Evolutionary conservation across 2,113 vertebrate species (phyloP), one percentile per base, ranked within the genome.

Genomic region (Neolamprologus cancellatus): DNA sequence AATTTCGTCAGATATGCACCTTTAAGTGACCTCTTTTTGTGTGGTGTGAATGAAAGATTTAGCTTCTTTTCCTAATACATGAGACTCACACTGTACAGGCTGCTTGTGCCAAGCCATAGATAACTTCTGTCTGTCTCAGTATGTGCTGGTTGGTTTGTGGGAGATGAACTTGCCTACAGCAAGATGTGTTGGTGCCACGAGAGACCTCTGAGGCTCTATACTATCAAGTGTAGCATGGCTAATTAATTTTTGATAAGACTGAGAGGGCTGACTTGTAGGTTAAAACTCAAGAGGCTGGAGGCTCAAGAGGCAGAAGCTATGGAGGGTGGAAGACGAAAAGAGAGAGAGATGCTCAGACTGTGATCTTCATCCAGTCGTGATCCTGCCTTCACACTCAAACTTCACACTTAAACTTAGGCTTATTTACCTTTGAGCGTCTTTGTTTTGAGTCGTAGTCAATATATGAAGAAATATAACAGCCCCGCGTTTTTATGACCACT

Each of bases 171-270:
- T 46, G 88, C 90, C 92, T 74, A 25, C 54, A 90, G 91, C 84
- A 41, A 84, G 84, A 89, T 91, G 84, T 89, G 89, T 91, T 74
- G 52, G 81, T 83, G 91, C 89, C 55, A 84, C 8, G 46, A 90
- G 88, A 91, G 82, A 30, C 66, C 91, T 88, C 83, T n/a, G 41
- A 90, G 88, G 89, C 87, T 59, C 78, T 84, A 74, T 81, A 88
- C 79, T 90, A 93, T 92, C 89, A 90, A 91, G 92, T 92, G 90
- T 82, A 89, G 92, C 92, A 83, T 87, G 86, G 93, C 91, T 95
- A 90, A 94, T 96, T 89, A 88, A 94, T 95, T 94, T 96, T 95
- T 95, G 85, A 96, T 92, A 88, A 94, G 91, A 84, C 86, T 59
- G 8, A 74, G 88, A 92, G 85, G 82, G 76, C 84, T 89, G 88